Evolutionary conservation across 1,140 invertebrate genomes (phyloP), one percentile per base, ranked within the genome.

Genomic region (Zaprionus vittiger): DNA sequence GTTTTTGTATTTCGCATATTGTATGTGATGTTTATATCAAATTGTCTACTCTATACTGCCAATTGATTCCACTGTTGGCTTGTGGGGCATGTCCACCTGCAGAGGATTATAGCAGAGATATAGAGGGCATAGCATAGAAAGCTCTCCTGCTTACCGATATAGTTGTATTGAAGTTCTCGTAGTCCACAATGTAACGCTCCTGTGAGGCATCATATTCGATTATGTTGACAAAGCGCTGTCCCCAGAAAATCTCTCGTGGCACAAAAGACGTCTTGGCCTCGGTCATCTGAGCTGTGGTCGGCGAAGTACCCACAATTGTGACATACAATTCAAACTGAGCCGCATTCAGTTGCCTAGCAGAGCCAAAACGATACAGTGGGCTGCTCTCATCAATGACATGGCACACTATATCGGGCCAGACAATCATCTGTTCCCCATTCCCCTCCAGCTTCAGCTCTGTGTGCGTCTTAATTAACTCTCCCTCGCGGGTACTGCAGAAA

Each of bases 171-270:
- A 99, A 99, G 79, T 97, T 95, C 28, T 96, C 96, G 91, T 99
- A 99, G 93, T 99, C 98, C 17, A 99, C 97, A 79, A 97, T 95
- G 93, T 99, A 99, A 37, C 96, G 96, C 65, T 98, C 96, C 49
- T 97, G 95, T 55, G 97, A 96, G 83, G 97, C 97, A 80, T 97
- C 97, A 93, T 99, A 99, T 54, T 95, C 95, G 14, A 95, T 90
- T 3, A 95, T 95, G 49, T 95, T 95, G 73, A 95, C 95, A 84
- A 98, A 98, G 11, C 96, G 93, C 91, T 97, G 95, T 4, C 97
- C 97, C 97, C 97, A 98, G 22, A 96, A 94, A 26, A 98, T 96
- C 93, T 98, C 97, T 24, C 94, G 95, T 9, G 96, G 96, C 15
- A 97, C 91, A 92, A 97, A 98, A 0, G 97, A 98, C 0, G 97